Evolutionary conservation across 2,888 invertebrate genomes (phyloP).

Genomic region (Epinotia demarniana): DNA sequence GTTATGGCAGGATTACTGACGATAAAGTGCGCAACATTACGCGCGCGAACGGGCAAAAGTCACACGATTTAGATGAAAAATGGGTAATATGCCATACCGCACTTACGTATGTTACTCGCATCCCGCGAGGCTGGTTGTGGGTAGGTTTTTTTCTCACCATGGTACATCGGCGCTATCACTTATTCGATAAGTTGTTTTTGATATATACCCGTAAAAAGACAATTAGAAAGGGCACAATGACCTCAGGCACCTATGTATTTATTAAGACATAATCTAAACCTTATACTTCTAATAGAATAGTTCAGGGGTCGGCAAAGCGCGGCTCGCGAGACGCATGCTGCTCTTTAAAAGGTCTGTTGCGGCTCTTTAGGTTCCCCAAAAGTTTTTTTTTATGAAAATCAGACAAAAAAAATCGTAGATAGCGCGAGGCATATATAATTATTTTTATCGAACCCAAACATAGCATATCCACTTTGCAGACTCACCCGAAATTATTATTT

Average conservation of each 20-base stretch:
- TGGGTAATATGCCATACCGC: constrained; percentile 65
- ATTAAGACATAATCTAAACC: background rate
- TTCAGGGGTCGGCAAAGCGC: too few species aligned
- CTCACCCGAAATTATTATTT: too few species aligned
- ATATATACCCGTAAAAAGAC: constrained; percentile 44
- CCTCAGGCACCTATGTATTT: background rate
- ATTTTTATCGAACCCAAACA: too few species aligned
- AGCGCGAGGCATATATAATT: too few species aligned
- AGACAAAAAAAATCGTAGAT: too few species aligned
- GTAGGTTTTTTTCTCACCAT: constrained; percentile 44
- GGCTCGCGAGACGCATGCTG: too few species aligned
- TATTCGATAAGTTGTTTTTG: constrained; percentile 52
- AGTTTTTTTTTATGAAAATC: too few species aligned
- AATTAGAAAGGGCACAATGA: background rate
- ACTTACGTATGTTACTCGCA: constrained; percentile 57
- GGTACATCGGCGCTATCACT: constrained; percentile 54
- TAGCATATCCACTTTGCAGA: too few species aligned
- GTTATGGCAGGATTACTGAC: constrained; percentile 65
- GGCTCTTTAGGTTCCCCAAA: too few species aligned
- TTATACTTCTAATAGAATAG: constrained; percentile 24
- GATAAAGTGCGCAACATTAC: constrained; percentile 73
- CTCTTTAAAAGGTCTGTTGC: too few species aligned
- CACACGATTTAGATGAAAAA: constrained; percentile 73
- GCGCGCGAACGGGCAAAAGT: constrained; percentile 66
- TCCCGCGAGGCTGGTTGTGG: constrained; percentile 46